Evolutionary conservation across 2,888 invertebrate species (phyloP).

Genomic region (Nasonovia ribisnigri): DNA sequence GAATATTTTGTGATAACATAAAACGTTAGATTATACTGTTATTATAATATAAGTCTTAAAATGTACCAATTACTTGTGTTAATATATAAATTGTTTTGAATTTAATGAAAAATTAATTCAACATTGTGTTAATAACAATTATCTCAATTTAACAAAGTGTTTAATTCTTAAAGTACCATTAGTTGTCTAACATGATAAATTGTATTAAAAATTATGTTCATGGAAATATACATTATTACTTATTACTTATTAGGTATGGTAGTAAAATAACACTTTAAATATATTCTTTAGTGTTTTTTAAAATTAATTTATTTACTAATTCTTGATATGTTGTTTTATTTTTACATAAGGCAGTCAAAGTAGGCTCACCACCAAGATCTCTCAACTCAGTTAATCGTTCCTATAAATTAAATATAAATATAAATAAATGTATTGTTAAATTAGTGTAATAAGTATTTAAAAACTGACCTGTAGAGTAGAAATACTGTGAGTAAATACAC

Average conservation of each 20-base stretch:
- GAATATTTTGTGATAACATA: neutral
- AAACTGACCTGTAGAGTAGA: constrained; percentile 50
- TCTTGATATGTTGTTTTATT: constrained; percentile 57
- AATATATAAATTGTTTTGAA: neutral
- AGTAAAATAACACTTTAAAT: neutral
- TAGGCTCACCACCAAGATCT: constrained; percentile 43
- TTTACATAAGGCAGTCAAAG: constrained; percentile 44
- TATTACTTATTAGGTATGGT: neutral
- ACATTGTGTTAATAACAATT: neutral
- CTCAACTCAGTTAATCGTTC: constrained; percentile 54
- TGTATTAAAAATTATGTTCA: neutral
- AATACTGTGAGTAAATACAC: constrained; percentile 61
- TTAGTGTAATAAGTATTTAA: neutral
- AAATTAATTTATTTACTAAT: constrained; percentile 56
- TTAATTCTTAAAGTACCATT: neutral
- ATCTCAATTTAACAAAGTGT: neutral
- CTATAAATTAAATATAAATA: constrained; percentile 31
- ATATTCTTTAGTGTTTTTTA: constrained; percentile 1
- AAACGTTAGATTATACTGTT: neutral
- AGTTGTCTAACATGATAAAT: neutral
- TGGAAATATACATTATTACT: neutral
- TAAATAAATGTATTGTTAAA: neutral
- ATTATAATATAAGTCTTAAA: neutral
- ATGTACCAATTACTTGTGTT: neutral
- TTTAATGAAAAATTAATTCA: neutral